A percentile compares a stretch with the other conserved stretches of the same genome.
Conservation (phyloP, 2,113 vertebrate genomes). For the Hiodon alosoides region DNA sequence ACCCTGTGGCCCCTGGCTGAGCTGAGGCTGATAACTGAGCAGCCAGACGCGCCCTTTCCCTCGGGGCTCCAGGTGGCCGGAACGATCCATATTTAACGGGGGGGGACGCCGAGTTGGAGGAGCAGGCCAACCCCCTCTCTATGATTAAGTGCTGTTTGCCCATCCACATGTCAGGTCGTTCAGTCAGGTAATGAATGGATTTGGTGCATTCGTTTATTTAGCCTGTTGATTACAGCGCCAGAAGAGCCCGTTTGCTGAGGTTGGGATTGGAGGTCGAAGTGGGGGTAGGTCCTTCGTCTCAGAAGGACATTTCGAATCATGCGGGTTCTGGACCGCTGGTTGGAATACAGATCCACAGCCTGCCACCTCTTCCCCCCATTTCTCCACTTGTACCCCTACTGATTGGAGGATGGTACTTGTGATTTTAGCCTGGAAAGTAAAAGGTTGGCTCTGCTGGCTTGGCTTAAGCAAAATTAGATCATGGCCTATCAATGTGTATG, state of each 20-base stretch:
- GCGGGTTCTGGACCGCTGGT: neutral
- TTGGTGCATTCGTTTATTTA: constrained; percentile 44
- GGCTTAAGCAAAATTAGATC: constrained; percentile 16
- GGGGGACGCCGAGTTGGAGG: no score
- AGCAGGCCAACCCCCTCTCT: no score
- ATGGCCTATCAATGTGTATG: constrained; percentile 4
- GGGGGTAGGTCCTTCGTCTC: neutral
- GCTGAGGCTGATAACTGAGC: no score
- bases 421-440: no score
- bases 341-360: neutral
- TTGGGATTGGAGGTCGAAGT: neutral
- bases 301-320: neutral
- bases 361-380: neutral
- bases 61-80: no score
- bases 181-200: constrained; percentile 36
- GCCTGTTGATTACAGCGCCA: constrained; percentile 39
- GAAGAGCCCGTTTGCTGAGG: neutral
- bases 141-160: constrained; percentile 42
- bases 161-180: constrained; percentile 29
- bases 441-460: constrained; percentile 22
- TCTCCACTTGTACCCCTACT: constrained; percentile 6
- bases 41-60: no score
- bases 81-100: no score
- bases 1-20: no score
- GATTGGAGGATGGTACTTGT: constrained; percentile 7